phyloP scores from a whole-genome alignment of 2,888 invertebrate genomes.

The Steinernema hermaphroditum region DNA sequence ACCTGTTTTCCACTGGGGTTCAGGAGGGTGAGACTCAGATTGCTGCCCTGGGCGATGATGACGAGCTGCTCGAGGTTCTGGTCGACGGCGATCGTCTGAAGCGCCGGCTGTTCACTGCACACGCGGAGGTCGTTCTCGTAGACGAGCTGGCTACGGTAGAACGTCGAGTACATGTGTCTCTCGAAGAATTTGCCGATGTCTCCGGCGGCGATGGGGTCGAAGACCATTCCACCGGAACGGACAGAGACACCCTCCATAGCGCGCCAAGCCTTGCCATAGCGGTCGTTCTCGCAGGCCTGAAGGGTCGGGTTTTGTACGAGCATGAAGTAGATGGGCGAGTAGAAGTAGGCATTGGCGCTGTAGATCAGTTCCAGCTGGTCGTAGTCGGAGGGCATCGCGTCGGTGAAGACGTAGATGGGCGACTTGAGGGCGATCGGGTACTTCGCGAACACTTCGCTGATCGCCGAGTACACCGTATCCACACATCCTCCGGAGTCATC shows the following conservation, averaged over 20 bases:
- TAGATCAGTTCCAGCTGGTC: not conserved
- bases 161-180: not conserved
- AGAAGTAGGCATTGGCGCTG: not conserved
- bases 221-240: constrained; percentile 24
- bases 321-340: constrained; percentile 19
- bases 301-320: not conserved
- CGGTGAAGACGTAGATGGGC: constrained; percentile 19
- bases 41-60: constrained; percentile 9
- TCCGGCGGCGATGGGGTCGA: not conserved
- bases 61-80: not conserved
- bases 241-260: not conserved
- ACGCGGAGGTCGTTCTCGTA: constrained; percentile 16
- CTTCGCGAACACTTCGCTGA: constrained; percentile 31
- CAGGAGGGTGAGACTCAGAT: not conserved
- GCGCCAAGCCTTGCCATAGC: not conserved
- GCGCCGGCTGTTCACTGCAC: not conserved
- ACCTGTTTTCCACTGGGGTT: not conserved
- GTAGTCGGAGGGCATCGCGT: not conserved
- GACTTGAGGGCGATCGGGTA: constrained; percentile 18
- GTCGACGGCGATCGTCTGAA: constrained; percentile 25
- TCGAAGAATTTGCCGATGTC: not conserved
- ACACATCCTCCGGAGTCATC: constrained; percentile 26
- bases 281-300: not conserved
- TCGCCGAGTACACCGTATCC: constrained; percentile 32
- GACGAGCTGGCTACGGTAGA: constrained; percentile 18